These are phyloP conservation scores for Eudemis profundana DNA, from an alignment of 2,888 invertebrate genomes.

Conservation along the genomic window DNA sequence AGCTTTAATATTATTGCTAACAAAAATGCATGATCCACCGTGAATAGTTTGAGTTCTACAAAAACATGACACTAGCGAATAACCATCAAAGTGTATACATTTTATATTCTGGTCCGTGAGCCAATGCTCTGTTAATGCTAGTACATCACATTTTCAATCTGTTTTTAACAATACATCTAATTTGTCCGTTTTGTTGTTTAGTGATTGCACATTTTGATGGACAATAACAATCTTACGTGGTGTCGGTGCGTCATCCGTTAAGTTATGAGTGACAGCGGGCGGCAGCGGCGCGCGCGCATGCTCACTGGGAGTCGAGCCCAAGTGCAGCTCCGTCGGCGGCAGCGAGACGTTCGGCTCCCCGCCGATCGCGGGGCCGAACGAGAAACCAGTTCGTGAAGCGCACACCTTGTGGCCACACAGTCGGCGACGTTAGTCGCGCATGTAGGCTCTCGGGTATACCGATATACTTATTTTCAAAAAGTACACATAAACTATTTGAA, in stretches of 20 bases:
- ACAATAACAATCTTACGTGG: neutral
- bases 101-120: neutral
- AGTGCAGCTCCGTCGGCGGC: neutral
- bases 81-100: neutral
- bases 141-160: conserved; percentile 5
- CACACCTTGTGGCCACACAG: conserved; percentile 23
- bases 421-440: conserved; percentile 9
- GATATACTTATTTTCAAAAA: too few species aligned
- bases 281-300: too few species aligned
- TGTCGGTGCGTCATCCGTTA: neutral
- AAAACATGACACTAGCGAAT: neutral
- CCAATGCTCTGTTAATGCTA: conserved; percentile 24
- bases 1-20: neutral
- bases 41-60: neutral
- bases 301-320: neutral
- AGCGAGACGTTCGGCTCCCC: too few species aligned
- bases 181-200: neutral
- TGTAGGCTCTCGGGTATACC: conserved; percentile 12
- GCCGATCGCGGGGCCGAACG: conserved; percentile 13
- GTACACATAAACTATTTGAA: too few species aligned
- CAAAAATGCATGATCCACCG: conserved; percentile 19
- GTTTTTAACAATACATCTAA: neutral
- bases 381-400: conserved; percentile 11
- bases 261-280: too few species aligned
- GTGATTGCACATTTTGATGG: conserved; percentile 1